phyloP scores from a whole-genome alignment of 2,888 invertebrate genomes.

The Glyphotaelius pellucidus region DNA sequence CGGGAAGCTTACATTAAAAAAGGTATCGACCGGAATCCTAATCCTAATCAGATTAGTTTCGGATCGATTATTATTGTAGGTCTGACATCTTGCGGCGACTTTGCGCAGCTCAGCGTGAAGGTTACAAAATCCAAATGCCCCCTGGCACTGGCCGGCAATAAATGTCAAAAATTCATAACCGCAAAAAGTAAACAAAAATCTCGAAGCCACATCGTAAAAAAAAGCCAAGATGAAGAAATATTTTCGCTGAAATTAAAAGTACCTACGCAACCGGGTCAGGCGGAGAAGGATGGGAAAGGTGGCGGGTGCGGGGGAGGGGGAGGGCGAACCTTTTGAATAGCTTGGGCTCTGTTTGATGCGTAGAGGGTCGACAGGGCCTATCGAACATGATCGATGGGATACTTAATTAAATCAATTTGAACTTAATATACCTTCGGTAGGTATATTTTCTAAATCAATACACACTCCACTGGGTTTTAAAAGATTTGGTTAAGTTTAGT shows the following conservation, averaged over 20 bases:
- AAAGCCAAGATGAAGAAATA: conserved; percentile 30
- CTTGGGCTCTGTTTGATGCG: background rate
- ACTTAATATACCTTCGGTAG: background rate
- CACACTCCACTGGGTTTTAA: background rate
- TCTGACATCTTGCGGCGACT: background rate
- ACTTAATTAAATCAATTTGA: background rate
- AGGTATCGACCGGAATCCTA: background rate
- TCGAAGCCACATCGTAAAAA: conserved; percentile 31
- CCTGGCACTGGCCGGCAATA: conserved; percentile 19
- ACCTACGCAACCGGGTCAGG: background rate
- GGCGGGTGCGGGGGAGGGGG: background rate
- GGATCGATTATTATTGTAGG: conserved; percentile 3
- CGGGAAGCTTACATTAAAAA: conserved; percentile 17
- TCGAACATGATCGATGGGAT: background rate
- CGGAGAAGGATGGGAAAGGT: background rate
- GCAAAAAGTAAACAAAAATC: conserved; percentile 49
- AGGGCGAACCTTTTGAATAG: background rate
- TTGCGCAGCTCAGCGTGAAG: conserved; percentile 29
- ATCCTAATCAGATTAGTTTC: conserved; percentile 38
- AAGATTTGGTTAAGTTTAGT: background rate
- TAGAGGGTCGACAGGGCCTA: background rate
- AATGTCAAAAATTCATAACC: conserved; percentile 44
- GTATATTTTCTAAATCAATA: background rate
- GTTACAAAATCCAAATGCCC: conserved; percentile 3
- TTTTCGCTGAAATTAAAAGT: conserved; percentile 29